Conservation (phyloP, 2,888 invertebrate species). For the Diplolepis rosae region DNA sequence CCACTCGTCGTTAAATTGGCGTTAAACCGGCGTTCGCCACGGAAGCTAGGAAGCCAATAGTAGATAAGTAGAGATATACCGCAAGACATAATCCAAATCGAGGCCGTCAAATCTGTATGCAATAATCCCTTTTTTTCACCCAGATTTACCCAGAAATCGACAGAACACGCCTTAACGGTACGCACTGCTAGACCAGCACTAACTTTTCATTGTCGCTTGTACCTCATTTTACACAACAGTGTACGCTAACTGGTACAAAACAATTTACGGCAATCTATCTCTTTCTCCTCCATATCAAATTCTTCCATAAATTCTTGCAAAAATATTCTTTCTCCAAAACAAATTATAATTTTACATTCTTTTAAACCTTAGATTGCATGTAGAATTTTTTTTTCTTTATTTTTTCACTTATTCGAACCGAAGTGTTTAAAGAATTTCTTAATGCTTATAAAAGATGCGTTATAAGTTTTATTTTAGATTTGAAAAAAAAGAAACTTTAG, state of each 20-base stretch:
- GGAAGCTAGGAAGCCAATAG: constrained; percentile 12
- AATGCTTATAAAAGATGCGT: too few species aligned
- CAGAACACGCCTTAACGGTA: constrained; percentile 22
- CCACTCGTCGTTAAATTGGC: constrained; percentile 32
- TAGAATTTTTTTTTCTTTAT: too few species aligned
- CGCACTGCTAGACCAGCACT: constrained; percentile 1
- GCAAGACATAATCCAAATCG: constrained; percentile 25
- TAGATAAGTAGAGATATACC: constrained; percentile 21
- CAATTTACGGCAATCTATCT: not conserved
- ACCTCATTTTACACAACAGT: not conserved
- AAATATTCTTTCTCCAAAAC: not conserved
- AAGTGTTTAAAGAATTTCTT: too few species aligned
- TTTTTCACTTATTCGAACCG: too few species aligned
- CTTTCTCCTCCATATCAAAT: too few species aligned
- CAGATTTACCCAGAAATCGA: constrained; percentile 6
- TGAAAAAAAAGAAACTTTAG: too few species aligned
- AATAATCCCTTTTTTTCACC: constrained; percentile 32
- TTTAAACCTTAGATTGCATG: too few species aligned
- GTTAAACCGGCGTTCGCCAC: constrained; percentile 13
- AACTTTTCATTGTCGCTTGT: not conserved
- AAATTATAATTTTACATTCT: too few species aligned
- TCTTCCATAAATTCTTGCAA: not conserved
- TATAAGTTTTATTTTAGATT: too few species aligned
- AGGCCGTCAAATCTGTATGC: constrained; percentile 22
- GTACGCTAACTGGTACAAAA: not conserved